Base-by-base conservation (phyloP, 2,113 vertebrate genomes). In the Python bivittatus region DNA sequence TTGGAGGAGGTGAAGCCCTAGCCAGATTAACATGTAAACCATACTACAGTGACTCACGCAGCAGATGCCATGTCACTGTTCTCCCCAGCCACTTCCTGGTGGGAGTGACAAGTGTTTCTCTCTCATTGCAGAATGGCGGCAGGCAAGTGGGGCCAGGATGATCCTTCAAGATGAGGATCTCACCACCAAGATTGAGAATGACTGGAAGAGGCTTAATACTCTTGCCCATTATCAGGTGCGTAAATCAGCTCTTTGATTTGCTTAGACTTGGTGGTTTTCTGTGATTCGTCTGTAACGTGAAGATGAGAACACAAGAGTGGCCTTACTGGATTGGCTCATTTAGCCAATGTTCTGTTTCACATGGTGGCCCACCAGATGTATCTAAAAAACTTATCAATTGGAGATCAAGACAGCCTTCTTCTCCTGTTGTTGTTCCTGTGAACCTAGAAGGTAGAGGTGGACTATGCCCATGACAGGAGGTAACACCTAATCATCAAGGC, bases 131-230 rank as follows among this genome's bases (percentile, higher is more conserved):
- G 98, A 98, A 95, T 98, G 98, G 98, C 91, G 98, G 10, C 98
- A 98, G 94, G 97, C 97, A 0, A 98, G 97, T 0, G 98, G 98
- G 52, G 97, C 97, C 0, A 96, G 98, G 86, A 98, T 98, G 97
- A 98, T 98, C 91, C 97, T 98, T 1, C 98, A 98, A 92, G 98
- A 98, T 5, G 98, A 98, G 94, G 98, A 98, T 93, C 96, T 98
- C 95, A 98, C 98, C 48, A 98, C 98, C 91, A 98, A 98, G 95
- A 98, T 98, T 27, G 98, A 98, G 92, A 98, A 98, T 0, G 98
- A 98, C 96, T 98, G 98, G 98, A 98, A 98, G 96, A 97, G 98
- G 56, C 97, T 98, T 84, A 98, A 98, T 91, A 98, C 97, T 0
- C 83, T 98, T 89, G 97, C 97, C 33, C 97, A 98, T 86, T 98